phyloP scores from a whole-genome alignment of 2,888 invertebrate species.

The Lepidonotus clava region DNA sequence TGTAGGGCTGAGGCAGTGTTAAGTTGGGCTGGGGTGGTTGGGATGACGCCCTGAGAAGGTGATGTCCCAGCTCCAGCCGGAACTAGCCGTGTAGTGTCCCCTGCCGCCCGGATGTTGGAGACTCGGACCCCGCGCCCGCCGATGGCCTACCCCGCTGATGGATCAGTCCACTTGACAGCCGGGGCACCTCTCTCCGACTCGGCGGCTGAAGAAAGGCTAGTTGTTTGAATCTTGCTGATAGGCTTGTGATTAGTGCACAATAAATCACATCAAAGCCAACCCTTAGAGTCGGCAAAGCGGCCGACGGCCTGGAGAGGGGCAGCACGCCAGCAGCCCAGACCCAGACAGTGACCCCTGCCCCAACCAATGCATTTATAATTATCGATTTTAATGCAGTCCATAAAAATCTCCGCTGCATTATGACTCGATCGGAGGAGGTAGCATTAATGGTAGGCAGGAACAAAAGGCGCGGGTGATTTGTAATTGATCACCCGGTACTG shows the following conservation, averaged over 20 bases:
- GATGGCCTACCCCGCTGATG: not conserved
- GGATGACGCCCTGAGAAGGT: no score
- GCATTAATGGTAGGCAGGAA: not conserved
- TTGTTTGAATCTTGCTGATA: constrained; percentile 9
- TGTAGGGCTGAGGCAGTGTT: no score
- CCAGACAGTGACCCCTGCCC: not conserved
- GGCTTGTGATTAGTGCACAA: not conserved
- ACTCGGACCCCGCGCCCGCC: not conserved
- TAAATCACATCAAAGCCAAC: not conserved
- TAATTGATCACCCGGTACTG: not conserved
- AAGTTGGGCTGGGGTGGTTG: no score
- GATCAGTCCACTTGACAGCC: not conserved
- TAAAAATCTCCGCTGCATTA: not conserved
- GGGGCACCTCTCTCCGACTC: no score
- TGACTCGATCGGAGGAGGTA: no score
- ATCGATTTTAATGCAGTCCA: constrained; percentile 20
- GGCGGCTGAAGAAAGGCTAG: not conserved
- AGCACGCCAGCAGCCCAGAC: not conserved
- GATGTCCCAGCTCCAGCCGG: no score
- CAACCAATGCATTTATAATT: not conserved
- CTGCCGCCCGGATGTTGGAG: not conserved
- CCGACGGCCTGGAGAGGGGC: not conserved
- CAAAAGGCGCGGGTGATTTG: not conserved
- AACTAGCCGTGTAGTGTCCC: no score
- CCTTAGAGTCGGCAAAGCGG: not conserved